These are phyloP conservation scores for Takifugu ocellatus DNA, from an alignment of 2,797 vertebrate species.

Conservation along the genomic window DNA sequence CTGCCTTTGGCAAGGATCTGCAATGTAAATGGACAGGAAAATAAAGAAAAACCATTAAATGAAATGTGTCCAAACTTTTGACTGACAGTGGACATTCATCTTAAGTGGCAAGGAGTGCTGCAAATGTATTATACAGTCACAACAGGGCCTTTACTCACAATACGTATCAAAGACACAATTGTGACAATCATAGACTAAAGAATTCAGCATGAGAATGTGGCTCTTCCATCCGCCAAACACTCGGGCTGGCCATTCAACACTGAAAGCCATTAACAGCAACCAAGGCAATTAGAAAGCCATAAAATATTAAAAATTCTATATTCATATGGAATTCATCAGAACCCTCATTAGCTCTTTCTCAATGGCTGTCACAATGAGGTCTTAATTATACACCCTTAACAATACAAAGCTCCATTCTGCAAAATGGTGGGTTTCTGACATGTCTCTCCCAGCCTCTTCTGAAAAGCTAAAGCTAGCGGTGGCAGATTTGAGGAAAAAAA, in stretches of 20 bases:
- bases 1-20: too few relatives aligned
- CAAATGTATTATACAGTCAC: conserved; percentile 65
- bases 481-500: conserved; percentile 39
- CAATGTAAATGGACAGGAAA: too few relatives aligned
- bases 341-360: conserved; percentile 70
- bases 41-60: too few relatives aligned
- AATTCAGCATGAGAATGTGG: conserved; percentile 23
- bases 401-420: conserved; percentile 70
- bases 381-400: conserved; percentile 73
- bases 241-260: conserved; percentile 58
- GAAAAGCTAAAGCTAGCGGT: conserved; percentile 37
- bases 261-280: conserved; percentile 61
- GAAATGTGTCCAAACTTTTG: too few relatives aligned
- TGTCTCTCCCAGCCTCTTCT: conserved; percentile 44
- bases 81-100: conserved; percentile 47
- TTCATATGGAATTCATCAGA: conserved; percentile 72
- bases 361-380: conserved; percentile 68
- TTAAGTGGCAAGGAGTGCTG: conserved; percentile 55
- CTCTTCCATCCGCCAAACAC: conserved; percentile 35
- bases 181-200: conserved; percentile 27
- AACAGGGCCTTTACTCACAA: conserved; percentile 54
- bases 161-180: conserved; percentile 52
- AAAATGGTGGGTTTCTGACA: conserved; percentile 62
- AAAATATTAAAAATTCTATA: conserved; percentile 76
- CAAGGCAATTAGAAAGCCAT: conserved; percentile 73